Percentiles rank a stretch among this genome's conserved stretches.
These are phyloP conservation scores for Ptychochromis oligacanthus DNA, from an alignment of 2,113 vertebrate genomes.

Conservation along the genomic window DNA sequence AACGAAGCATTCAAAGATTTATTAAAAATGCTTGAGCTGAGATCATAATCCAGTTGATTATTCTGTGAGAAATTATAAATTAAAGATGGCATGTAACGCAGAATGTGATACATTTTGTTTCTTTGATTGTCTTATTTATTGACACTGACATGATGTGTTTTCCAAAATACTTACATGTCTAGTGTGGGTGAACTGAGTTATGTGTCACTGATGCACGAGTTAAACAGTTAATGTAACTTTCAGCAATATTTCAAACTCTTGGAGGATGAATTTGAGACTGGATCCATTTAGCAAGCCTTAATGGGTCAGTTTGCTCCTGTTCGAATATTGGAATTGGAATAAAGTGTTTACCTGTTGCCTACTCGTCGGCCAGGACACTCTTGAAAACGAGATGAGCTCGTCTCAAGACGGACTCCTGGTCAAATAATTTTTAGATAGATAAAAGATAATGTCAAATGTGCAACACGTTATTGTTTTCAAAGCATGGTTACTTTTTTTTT, in stretches of 20 bases:
- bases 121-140: slow-evolving; percentile 59
- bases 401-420: slow-evolving; percentile 89
- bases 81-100: slow-evolving; percentile 60
- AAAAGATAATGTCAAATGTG: slow-evolving; percentile 84
- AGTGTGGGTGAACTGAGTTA: slow-evolving; percentile 60
- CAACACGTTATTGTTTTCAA: slow-evolving; percentile 82
- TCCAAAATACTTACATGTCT: slow-evolving; percentile 51
- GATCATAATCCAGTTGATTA: slow-evolving; percentile 51
- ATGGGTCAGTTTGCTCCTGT: slow-evolving; percentile 67
- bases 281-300: slow-evolving; percentile 72
- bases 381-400: slow-evolving; percentile 88
- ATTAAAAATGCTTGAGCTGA: slow-evolving; percentile 42
- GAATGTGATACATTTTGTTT: slow-evolving; percentile 63
- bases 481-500: slow-evolving; percentile 74
- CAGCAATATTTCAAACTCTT: slow-evolving; percentile 63
- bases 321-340: slow-evolving; percentile 79
- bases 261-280: slow-evolving; percentile 66
- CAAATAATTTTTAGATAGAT: slow-evolving; percentile 86
- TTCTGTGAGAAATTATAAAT: slow-evolving; percentile 36
- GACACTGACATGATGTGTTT: slow-evolving; percentile 54
- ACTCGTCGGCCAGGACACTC: slow-evolving; percentile 85
- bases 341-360: slow-evolving; percentile 86
- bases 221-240: slow-evolving; percentile 61
- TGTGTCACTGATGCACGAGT: slow-evolving; percentile 63
- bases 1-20: slow-evolving; percentile 58